Evolutionary conservation across 2,888 invertebrate species (phyloP).

Genomic region (Meandrusa payeni): DNA sequence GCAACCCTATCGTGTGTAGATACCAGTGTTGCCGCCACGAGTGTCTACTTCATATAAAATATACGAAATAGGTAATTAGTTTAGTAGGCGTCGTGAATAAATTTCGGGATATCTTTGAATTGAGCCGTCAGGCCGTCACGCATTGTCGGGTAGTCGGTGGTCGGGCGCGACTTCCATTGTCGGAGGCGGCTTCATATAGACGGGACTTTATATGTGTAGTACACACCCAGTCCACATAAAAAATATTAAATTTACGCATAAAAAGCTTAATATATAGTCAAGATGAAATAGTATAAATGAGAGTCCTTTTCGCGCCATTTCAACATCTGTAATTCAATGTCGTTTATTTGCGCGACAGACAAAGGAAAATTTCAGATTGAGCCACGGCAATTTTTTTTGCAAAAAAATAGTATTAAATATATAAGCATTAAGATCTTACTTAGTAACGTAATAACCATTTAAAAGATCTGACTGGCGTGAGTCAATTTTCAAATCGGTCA

Average conservation of each 20-base stretch:
- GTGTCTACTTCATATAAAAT: constrained; percentile 15
- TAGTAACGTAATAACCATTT: too few species aligned
- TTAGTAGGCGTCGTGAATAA: constrained; percentile 23
- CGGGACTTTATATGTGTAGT: neutral
- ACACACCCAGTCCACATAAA: too few species aligned
- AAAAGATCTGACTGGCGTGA: too few species aligned
- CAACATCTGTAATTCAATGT: too few species aligned
- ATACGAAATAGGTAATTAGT: constrained; percentile 26
- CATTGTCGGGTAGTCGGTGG: constrained; percentile 9
- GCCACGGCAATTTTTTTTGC: too few species aligned
- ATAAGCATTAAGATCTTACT: too few species aligned
- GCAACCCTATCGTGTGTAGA: constrained; percentile 13
- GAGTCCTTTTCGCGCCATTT: too few species aligned
- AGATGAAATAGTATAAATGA: too few species aligned
- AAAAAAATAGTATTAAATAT: too few species aligned
- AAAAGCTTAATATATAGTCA: neutral
- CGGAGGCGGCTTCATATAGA: neutral
- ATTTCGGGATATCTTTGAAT: constrained; percentile 23
- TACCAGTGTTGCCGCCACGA: constrained; percentile 8
- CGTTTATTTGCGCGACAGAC: neutral
- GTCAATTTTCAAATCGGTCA: too few species aligned
- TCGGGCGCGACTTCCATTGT: constrained; percentile 17
- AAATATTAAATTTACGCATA: neutral
- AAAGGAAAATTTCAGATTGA: too few species aligned
- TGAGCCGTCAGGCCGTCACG: constrained; percentile 18